Evolutionary conservation across 2,888 invertebrate species (phyloP).

Genomic region (Allacma fusca): DNA sequence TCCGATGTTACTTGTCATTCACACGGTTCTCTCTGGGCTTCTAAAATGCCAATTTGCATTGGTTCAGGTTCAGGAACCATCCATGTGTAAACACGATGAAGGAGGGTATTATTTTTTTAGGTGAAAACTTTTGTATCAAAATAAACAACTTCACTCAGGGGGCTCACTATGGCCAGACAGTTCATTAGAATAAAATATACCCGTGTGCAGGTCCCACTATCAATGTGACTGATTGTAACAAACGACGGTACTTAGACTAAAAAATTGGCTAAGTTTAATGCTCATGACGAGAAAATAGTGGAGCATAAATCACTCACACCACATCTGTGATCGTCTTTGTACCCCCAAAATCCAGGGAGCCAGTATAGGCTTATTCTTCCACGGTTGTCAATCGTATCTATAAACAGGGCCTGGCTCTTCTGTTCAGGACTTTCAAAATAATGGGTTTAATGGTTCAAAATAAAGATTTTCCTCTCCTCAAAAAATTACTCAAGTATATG

Average conservation of each 20-base stretch:
- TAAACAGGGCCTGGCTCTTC: neutral
- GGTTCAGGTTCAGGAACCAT: too few relatives aligned
- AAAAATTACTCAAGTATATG: too few relatives aligned
- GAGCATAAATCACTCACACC: neutral
- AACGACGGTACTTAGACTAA: slow-evolving; percentile 3
- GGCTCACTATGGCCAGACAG: neutral
- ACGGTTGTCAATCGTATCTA: neutral
- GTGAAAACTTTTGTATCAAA: slow-evolving; percentile 2
- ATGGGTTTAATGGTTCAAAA: neutral
- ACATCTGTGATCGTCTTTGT: neutral
- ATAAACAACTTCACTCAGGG: slow-evolving; percentile 4
- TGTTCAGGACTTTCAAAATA: neutral
- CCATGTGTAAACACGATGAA: neutral
- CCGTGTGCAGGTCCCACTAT: neutral
- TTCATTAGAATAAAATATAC: slow-evolving; percentile 12
- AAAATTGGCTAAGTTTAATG: neutral
- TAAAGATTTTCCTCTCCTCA: neutral
- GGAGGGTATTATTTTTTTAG: neutral
- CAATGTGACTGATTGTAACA: slow-evolving; percentile 16
- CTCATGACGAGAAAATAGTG: neutral
- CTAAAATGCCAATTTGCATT: too few relatives aligned
- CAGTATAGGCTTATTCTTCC: too few relatives aligned
- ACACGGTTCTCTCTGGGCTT: neutral
- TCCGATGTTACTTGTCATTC: slow-evolving; percentile 29
- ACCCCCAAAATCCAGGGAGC: too few relatives aligned